phyloP scores from a whole-genome alignment of 2,113 vertebrate species.

The Pelecanoides urinatrix region DNA sequence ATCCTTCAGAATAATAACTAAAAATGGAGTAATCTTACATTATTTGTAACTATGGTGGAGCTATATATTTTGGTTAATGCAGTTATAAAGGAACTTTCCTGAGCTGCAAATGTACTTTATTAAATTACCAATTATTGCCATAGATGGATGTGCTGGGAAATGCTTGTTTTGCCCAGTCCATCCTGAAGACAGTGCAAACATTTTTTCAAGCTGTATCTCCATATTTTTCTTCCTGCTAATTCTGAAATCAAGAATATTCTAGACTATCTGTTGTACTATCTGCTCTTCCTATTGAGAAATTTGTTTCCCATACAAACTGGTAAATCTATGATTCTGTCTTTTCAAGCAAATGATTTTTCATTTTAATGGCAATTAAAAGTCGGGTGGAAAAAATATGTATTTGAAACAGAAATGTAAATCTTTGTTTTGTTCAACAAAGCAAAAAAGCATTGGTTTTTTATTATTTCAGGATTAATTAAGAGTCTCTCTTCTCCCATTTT shows the following conservation, averaged over 20 bases:
- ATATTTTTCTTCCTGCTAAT: neutral
- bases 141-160: neutral
- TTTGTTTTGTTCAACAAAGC: neutral
- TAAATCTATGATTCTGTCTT: neutral
- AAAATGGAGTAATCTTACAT: neutral
- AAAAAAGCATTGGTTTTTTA: rapidly evolving
- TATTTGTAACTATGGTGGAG: neutral
- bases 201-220: neutral
- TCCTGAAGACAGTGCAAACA: neutral
- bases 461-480: neutral
- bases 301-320: neutral
- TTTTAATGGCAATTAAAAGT: neutral
- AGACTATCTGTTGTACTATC: neutral
- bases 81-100: neutral
- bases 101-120: neutral
- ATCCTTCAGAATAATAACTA: neutral
- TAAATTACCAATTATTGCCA: neutral
- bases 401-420: neutral
- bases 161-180: neutral
- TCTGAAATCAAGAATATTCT: neutral
- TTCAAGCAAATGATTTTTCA: neutral
- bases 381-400: neutral
- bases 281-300: neutral
- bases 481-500: neutral
- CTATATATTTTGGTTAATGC: neutral